Evolutionary conservation across 2,888 invertebrate genomes (phyloP).

Genomic region (Tanaodytes sp.): DNA sequence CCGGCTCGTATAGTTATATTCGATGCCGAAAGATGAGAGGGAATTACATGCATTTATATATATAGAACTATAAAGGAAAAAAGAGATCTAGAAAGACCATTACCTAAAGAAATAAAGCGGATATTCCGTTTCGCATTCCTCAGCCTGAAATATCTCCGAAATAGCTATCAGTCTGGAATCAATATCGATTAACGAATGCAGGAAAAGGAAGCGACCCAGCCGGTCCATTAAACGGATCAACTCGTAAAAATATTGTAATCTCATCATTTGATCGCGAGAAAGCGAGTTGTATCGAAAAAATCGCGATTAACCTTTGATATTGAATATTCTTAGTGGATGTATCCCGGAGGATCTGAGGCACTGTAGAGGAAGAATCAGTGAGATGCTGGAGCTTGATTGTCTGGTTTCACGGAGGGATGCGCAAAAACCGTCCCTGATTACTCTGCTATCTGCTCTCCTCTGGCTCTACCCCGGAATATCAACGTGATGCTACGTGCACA

Average conservation of each 20-base stretch:
- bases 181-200: slow-evolving; percentile 10
- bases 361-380: slow-evolving; percentile 41
- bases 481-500: slow-evolving; percentile 49
- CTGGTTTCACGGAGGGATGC: slow-evolving; percentile 62
- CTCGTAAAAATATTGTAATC: slow-evolving; percentile 23
- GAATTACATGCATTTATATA: too few relatives aligned
- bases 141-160: too few relatives aligned
- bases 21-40: too few relatives aligned
- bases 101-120: too few relatives aligned
- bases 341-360: slow-evolving; percentile 39
- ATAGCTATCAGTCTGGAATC: too few relatives aligned
- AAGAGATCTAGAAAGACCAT: too few relatives aligned
- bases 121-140: too few relatives aligned
- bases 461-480: slow-evolving; percentile 50
- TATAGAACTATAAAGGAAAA: too few relatives aligned
- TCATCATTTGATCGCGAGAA: slow-evolving; percentile 16
- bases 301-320: slow-evolving; percentile 46
- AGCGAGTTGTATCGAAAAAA: slow-evolving; percentile 37
- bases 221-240: slow-evolving; percentile 9
- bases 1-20: too few relatives aligned
- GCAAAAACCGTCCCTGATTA: slow-evolving; percentile 65
- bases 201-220: slow-evolving; percentile 6
- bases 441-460: slow-evolving; percentile 58
- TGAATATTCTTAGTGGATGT: slow-evolving; percentile 44
- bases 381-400: slow-evolving; percentile 62